A percentile compares a stretch with the other conserved stretches of the same genome.
phyloP scores from a whole-genome alignment of 2,113 vertebrate genomes.

The Onychorhynchus coronatus region DNA sequence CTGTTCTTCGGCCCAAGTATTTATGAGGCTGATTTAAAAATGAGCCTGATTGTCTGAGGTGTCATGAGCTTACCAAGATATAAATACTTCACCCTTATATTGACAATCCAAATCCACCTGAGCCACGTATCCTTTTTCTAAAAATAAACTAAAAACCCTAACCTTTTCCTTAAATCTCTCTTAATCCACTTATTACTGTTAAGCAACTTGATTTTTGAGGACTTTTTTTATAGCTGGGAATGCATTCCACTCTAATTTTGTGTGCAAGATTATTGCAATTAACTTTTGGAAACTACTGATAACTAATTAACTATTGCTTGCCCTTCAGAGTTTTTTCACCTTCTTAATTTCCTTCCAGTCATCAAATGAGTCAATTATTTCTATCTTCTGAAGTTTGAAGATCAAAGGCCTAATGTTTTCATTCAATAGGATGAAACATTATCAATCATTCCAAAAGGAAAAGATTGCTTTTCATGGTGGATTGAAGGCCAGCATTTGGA shows the following conservation, averaged over 20 bases:
- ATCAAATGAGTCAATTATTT: not conserved
- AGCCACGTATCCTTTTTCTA: not conserved
- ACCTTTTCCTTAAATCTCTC: not conserved
- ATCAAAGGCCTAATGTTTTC: not conserved
- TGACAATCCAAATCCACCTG: not conserved
- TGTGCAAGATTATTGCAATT: not conserved
- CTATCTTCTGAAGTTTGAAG: not conserved
- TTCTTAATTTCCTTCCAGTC: not conserved
- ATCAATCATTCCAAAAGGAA: not conserved
- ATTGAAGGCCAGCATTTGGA: not conserved
- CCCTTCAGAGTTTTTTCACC: not conserved
- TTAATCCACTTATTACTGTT: not conserved
- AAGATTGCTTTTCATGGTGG: not conserved
- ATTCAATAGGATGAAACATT: not conserved
- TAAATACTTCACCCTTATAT: not conserved
- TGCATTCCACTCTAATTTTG: not conserved
- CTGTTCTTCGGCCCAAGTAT: not conserved
- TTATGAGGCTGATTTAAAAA: not conserved
- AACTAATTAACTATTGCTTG: not conserved
- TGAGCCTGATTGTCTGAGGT: not conserved
- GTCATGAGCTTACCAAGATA: not conserved
- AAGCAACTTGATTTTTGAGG: not conserved
- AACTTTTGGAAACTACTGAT: not conserved
- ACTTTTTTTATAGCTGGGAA: not conserved
- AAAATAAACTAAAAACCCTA: not conserved